These are phyloP conservation scores for Ammodytes marinus DNA, from an alignment of 2,113 vertebrate species.

Conservation along the genomic window DNA sequence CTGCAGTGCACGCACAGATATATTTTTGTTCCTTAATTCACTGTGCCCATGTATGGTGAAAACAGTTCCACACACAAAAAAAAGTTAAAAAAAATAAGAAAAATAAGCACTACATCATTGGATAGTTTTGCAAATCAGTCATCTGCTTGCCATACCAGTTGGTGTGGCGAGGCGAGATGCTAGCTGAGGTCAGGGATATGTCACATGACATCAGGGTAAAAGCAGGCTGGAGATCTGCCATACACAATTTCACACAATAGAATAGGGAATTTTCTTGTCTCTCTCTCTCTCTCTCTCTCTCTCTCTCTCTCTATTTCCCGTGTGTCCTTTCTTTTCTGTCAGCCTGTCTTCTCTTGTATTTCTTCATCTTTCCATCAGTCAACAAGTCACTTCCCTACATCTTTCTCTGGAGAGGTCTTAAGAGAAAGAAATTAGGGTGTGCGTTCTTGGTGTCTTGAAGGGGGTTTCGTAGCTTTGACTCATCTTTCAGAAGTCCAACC, in stretches of 20 bases:
- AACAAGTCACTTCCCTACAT: constrained; percentile 3
- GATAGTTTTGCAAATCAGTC: constrained; percentile 67
- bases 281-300: constrained; percentile 12
- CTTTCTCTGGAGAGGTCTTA: constrained; percentile 24
- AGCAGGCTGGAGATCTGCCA: constrained; percentile 64
- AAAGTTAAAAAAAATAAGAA: constrained; percentile 2
- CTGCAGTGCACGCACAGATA: background rate
- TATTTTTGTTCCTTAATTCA: constrained; percentile 25
- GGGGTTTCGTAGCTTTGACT: constrained; percentile 45
- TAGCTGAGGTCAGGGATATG: constrained; percentile 68
- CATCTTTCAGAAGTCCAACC: constrained; percentile 58
- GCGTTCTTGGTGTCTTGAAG: constrained; percentile 40
- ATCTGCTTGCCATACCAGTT: constrained; percentile 70
- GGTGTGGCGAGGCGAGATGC: constrained; percentile 51
- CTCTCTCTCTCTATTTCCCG: background rate
- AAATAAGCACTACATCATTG: constrained; percentile 58
- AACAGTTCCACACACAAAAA: constrained; percentile 31
- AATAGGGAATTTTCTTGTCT: constrained; percentile 14
- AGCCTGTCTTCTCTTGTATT: constrained; percentile 17
- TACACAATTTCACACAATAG: constrained; percentile 36
- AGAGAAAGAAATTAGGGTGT: constrained; percentile 5
- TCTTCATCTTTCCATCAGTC: constrained; percentile 34
- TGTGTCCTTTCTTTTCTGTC: background rate
- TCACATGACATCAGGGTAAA: constrained; percentile 73
- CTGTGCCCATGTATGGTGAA: constrained; percentile 74